Conservation (phyloP, 2,888 invertebrate genomes). For the Parnassius smintheus region DNA sequence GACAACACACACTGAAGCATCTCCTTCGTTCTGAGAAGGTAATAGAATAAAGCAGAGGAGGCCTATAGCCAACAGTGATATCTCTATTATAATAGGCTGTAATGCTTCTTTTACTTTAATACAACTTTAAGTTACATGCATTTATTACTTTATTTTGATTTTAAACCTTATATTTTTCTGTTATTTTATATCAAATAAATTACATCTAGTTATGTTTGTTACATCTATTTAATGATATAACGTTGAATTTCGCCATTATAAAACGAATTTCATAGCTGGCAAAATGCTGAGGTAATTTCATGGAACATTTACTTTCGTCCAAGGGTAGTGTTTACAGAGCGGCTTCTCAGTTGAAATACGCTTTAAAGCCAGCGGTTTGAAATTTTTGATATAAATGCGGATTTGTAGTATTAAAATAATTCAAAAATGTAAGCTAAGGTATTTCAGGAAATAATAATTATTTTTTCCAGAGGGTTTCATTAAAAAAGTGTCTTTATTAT, state of each 20-base stretch:
- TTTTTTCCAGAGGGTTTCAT: not conserved
- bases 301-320: constrained; percentile 66
- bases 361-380: constrained; percentile 21
- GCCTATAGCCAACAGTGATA: too few relatives aligned
- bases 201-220: constrained; percentile 16
- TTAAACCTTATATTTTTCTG: too few relatives aligned
- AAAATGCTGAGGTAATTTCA: constrained; percentile 70
- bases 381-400: constrained; percentile 26
- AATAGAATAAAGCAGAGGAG: too few relatives aligned
- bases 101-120: too few relatives aligned
- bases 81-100: too few relatives aligned
- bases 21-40: too few relatives aligned
- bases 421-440: constrained; percentile 4
- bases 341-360: constrained; percentile 21
- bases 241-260: constrained; percentile 20
- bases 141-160: too few relatives aligned
- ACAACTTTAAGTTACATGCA: too few relatives aligned
- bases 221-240: constrained; percentile 22
- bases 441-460: not conserved
- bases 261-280: constrained; percentile 40
- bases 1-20: too few relatives aligned
- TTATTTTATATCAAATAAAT: constrained; percentile 20
- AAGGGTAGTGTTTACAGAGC: constrained; percentile 60
- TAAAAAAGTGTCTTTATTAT: too few relatives aligned
- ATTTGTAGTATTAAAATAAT: constrained; percentile 21